phyloP scores from a whole-genome alignment of 2,888 invertebrate species.

The Entomobrya multifasciata region DNA sequence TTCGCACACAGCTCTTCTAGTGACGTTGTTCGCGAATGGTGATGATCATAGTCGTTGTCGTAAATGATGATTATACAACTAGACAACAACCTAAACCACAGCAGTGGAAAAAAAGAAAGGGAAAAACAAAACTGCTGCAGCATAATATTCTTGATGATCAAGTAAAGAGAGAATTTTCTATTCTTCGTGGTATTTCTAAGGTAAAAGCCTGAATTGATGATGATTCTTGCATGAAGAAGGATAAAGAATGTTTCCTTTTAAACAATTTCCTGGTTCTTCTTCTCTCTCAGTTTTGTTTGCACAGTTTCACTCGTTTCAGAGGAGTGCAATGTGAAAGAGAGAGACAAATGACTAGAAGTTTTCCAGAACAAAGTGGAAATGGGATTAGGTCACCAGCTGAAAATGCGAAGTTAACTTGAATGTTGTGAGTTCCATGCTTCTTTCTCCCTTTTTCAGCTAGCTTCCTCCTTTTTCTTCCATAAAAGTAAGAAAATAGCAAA shows the following conservation, averaged over 20 bases:
- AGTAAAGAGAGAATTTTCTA: constrained; percentile 14
- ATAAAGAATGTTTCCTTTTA: not conserved
- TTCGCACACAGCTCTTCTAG: constrained; percentile 2
- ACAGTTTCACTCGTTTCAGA: constrained; percentile 41
- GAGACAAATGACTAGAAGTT: constrained; percentile 58
- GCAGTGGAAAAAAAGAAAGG: constrained; percentile 24
- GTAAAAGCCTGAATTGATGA: not conserved
- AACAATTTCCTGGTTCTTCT: not conserved
- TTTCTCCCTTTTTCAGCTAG: not conserved
- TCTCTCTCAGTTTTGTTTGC: constrained; percentile 19
- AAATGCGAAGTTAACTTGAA: constrained; percentile 44
- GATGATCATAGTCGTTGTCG: constrained; percentile 2
- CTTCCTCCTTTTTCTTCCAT: constrained; percentile 45
- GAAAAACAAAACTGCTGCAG: constrained; percentile 30
- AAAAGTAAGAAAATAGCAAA: constrained; percentile 21
- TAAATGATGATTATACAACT: constrained; percentile 37
- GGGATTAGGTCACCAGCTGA: constrained; percentile 64
- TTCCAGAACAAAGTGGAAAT: constrained; percentile 66
- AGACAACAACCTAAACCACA: constrained; percentile 47
- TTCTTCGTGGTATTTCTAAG: not conserved
- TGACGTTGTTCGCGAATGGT: constrained; percentile 38
- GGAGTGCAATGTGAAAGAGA: not conserved
- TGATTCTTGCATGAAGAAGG: not conserved
- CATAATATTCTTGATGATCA: not conserved
- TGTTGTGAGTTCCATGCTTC: constrained; percentile 1